Conservation (phyloP, 2,113 vertebrate genomes). For the Ardeotis arabs region DNA sequence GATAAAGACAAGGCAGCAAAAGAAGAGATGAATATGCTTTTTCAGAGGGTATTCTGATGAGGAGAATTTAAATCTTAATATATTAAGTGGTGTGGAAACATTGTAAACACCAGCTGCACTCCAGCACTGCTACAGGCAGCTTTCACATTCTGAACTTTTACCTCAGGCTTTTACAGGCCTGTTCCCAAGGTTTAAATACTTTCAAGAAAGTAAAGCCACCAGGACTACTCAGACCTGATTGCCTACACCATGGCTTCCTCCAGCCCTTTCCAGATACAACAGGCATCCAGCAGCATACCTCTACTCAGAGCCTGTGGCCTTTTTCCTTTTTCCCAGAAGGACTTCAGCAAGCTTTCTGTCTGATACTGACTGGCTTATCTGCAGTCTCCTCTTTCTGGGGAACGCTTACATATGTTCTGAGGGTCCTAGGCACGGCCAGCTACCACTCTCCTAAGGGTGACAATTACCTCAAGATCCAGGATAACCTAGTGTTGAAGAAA, state of each 20-base stretch:
- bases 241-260: not conserved
- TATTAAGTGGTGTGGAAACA: not conserved
- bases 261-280: not conserved
- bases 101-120: not conserved
- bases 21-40: not conserved
- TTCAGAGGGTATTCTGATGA: not conserved
- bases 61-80: not conserved
- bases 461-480: not conserved
- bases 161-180: not conserved
- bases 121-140: not conserved
- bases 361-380: not conserved
- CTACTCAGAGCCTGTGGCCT: not conserved
- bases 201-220: not conserved
- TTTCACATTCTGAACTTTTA: not conserved
- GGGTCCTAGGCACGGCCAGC: not conserved
- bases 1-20: not conserved
- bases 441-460: not conserved
- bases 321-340: not conserved
- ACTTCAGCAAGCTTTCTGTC: not conserved
- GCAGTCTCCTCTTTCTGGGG: not conserved
- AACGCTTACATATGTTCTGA: accelerated
- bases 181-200: not conserved
- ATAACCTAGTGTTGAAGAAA: not conserved
- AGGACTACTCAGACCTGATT: constrained; percentile 17
- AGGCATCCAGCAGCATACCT: not conserved